phyloP scores from a whole-genome alignment of 2,797 vertebrate genomes.

The Chrysolophus pictus region DNA sequence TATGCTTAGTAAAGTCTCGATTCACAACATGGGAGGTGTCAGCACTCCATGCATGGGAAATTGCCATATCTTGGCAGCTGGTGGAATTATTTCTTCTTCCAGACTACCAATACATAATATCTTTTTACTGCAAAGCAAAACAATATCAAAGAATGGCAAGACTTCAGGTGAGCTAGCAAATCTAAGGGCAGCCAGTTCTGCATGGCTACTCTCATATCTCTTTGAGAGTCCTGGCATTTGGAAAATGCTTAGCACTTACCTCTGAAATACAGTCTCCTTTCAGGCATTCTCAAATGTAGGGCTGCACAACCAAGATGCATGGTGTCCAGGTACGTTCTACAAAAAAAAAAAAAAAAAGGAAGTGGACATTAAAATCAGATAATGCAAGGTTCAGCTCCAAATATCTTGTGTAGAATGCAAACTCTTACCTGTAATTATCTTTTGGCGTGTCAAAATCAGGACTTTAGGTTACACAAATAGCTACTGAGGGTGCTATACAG shows the following conservation, averaged over 20 bases:
- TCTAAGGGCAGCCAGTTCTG: neutral
- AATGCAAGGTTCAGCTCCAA: neutral
- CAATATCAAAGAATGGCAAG: neutral
- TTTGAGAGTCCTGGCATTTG: neutral
- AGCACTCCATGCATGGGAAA: neutral
- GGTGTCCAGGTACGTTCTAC: neutral
- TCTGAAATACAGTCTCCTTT: neutral
- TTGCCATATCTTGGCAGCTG: neutral
- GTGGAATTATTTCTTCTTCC: neutral
- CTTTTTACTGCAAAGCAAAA: neutral
- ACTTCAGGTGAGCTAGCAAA: neutral
- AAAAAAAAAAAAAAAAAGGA: neutral
- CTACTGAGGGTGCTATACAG: neutral
- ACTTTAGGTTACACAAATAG: neutral
- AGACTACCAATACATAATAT: neutral
- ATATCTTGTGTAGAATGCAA: neutral
- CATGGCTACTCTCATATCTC: neutral
- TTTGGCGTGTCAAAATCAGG: neutral
- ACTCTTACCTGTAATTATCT: neutral
- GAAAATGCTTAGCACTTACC: neutral
- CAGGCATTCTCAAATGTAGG: neutral
- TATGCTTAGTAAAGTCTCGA: accelerated
- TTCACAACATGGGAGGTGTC: neutral
- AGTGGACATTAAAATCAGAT: neutral
- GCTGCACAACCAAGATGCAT: neutral